These are phyloP conservation scores for Hipposideros larvatus DNA, from an alignment of 2,797 vertebrate species.

Conservation along the genomic window DNA sequence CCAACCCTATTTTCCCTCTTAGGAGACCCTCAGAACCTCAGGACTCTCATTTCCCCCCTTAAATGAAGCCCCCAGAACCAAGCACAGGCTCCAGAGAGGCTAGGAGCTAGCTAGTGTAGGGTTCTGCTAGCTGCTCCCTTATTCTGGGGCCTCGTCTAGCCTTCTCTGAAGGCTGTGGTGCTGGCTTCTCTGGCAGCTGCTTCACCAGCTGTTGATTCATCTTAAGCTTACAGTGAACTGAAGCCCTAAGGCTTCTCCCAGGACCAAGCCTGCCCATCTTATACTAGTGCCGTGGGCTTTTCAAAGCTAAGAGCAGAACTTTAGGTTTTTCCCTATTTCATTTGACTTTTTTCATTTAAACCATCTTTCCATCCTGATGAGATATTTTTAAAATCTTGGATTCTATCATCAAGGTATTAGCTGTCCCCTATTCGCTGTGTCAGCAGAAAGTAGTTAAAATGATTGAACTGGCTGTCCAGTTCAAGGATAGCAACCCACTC, in stretches of 20 bases:
- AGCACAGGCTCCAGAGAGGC: not conserved
- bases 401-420: not conserved
- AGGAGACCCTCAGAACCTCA: not conserved
- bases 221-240: not conserved
- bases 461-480: not conserved
- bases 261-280: not conserved
- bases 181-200: not conserved
- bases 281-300: not conserved
- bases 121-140: not conserved
- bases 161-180: not conserved
- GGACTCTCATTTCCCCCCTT: not conserved
- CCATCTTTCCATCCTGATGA: not conserved
- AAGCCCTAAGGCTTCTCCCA: not conserved
- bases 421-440: not conserved
- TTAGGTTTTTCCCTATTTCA: constrained; percentile 10
- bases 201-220: not conserved
- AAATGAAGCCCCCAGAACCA: not conserved
- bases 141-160: not conserved
- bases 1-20: not conserved
- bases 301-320: not conserved
- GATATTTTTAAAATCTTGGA: not conserved
- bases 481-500: not conserved
- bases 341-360: not conserved
- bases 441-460: not conserved
- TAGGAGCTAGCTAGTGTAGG: accelerated